phyloP scores from a whole-genome alignment of 2,888 invertebrate species.

The Euplagia quadripunctaria region DNA sequence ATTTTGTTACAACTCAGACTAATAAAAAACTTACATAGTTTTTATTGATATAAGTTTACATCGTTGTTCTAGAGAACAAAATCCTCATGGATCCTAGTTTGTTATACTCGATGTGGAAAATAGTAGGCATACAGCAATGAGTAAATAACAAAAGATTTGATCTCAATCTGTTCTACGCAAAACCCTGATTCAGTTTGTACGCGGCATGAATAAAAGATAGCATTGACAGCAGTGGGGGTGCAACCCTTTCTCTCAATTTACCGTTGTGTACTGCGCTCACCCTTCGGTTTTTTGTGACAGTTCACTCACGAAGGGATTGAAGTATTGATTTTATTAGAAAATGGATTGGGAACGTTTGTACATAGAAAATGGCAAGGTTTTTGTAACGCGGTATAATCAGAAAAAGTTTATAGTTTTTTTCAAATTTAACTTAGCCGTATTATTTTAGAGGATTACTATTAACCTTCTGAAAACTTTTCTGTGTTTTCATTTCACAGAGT shows the following conservation, averaged over 20 bases:
- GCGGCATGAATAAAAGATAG: slow-evolving; percentile 84
- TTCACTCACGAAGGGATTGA: slow-evolving; percentile 61
- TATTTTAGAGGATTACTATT: too few relatives aligned
- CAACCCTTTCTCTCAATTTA: slow-evolving; percentile 80
- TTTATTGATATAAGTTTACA: too few relatives aligned
- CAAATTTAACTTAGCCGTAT: too few relatives aligned
- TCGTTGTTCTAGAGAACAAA: too few relatives aligned
- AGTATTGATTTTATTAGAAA: slow-evolving; percentile 61
- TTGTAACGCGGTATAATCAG: too few relatives aligned
- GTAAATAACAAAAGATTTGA: slow-evolving; percentile 73
- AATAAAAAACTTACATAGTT: too few relatives aligned
- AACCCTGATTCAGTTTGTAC: slow-evolving; percentile 71
- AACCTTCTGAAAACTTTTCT: too few relatives aligned
- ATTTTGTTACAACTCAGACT: too few relatives aligned
- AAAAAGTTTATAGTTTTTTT: too few relatives aligned
- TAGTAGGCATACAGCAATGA: slow-evolving; percentile 28
- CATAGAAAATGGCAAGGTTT: background rate
- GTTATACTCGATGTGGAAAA: background rate
- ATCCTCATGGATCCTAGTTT: too few relatives aligned
- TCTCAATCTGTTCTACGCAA: slow-evolving; percentile 66
- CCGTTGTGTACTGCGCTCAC: slow-evolving; percentile 58
- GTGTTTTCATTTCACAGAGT: too few relatives aligned
- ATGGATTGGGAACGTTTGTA: slow-evolving; percentile 20
- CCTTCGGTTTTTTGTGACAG: slow-evolving; percentile 77
- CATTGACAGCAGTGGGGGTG: slow-evolving; percentile 59